A percentile compares a stretch with the other conserved stretches of the same genome.
Evolutionary conservation across 2,888 invertebrate genomes (phyloP).

Genomic region (Norana najaformis): DNA sequence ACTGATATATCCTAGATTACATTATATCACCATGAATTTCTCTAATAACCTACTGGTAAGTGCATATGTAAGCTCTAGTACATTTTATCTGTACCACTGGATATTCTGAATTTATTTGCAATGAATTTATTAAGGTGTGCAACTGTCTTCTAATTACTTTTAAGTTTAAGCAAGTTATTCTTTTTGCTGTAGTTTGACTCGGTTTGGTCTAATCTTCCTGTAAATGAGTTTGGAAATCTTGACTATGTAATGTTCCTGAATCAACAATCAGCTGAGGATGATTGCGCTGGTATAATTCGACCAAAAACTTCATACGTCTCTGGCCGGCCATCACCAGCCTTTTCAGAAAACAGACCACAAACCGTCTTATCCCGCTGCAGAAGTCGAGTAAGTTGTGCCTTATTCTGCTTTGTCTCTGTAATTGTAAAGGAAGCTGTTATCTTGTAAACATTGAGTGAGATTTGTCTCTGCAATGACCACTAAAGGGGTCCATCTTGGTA

Average conservation of each 20-base stretch:
- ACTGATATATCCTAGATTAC: neutral
- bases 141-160: neutral
- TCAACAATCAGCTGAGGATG: slow-evolving; percentile 39
- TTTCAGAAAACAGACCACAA: slow-evolving; percentile 19
- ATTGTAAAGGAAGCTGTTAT: neutral
- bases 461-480: too few species aligned
- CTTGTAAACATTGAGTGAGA: too few species aligned
- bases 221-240: slow-evolving; percentile 58
- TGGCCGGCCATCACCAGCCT: slow-evolving; percentile 7
- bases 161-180: neutral
- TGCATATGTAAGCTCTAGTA: neutral
- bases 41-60: too few species aligned
- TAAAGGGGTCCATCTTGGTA: too few species aligned
- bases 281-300: neutral
- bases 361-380: neutral
- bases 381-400: neutral
- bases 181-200: slow-evolving; percentile 51
- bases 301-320: slow-evolving; percentile 23
- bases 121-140: neutral
- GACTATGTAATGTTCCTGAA: slow-evolving; percentile 56
- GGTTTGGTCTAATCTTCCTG: slow-evolving; percentile 50
- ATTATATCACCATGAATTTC: neutral
- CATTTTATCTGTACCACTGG: neutral
- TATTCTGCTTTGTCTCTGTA: neutral
- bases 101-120: neutral